Evolutionary conservation across 2,113 vertebrate species (phyloP).

Genomic region (Phrynosoma platyrhinos): DNA sequence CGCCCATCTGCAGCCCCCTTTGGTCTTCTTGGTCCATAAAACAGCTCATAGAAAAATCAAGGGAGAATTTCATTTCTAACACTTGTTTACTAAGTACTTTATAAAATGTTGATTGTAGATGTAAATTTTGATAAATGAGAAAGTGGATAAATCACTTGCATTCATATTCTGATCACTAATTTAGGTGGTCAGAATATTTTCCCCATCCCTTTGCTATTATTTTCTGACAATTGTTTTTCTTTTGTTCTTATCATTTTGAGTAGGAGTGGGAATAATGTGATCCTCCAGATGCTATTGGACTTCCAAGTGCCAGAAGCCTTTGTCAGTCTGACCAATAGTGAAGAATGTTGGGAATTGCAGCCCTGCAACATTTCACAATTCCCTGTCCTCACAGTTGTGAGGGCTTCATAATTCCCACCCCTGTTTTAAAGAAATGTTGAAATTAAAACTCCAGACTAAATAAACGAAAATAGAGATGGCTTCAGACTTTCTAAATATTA

Average conservation of each 20-base stretch:
- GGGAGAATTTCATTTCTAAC: neutral
- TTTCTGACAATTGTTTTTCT: neutral
- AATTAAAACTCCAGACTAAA: constrained; percentile 27
- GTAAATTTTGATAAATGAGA: neutral
- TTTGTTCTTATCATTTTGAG: too few relatives aligned
- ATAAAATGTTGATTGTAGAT: neutral
- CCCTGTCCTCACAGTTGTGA: too few relatives aligned
- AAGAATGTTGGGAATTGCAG: too few relatives aligned
- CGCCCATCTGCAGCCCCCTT: too few relatives aligned
- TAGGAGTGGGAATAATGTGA: too few relatives aligned
- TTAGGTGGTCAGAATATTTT: neutral
- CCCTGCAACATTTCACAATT: too few relatives aligned
- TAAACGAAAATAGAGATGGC: constrained; percentile 21
- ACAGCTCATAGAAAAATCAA: constrained; percentile 2
- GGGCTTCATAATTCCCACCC: neutral
- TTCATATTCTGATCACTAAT: neutral
- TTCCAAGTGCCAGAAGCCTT: too few relatives aligned
- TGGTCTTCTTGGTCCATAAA: neutral
- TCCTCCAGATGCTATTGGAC: too few relatives aligned
- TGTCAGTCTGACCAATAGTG: too few relatives aligned
- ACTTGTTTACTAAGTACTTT: neutral
- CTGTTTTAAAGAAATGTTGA: constrained; percentile 15
- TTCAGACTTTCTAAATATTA: constrained; percentile 27
- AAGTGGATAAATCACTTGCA: neutral
- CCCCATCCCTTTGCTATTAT: neutral